phyloP scores from a whole-genome alignment of 2,113 vertebrate species.

The Clarias batrachus region DNA sequence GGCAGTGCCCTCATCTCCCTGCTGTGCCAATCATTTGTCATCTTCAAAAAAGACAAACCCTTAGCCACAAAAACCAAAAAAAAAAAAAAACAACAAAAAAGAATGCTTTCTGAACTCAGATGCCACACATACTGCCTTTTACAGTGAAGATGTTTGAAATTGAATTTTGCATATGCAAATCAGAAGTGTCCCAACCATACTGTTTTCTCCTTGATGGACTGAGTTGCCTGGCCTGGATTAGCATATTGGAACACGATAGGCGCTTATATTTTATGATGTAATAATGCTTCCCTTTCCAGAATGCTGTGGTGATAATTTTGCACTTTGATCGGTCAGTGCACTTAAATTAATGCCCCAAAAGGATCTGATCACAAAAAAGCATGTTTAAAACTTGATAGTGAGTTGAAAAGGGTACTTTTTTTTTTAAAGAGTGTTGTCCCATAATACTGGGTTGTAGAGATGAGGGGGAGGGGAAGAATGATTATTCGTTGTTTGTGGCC shows the following conservation, averaged over 20 bases:
- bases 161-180: background rate
- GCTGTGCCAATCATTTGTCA: constrained; percentile 32
- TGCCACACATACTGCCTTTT: constrained; percentile 25
- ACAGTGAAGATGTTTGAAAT: constrained; percentile 5
- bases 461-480: background rate
- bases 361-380: background rate
- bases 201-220: background rate
- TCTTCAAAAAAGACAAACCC: constrained; percentile 36
- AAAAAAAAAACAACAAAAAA: constrained; percentile 23
- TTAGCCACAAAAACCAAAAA: constrained; percentile 39
- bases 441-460: constrained; percentile 16
- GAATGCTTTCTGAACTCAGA: constrained; percentile 5
- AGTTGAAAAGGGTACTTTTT: background rate
- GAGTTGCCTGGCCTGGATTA: background rate
- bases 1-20: constrained; percentile 28
- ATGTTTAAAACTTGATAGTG: background rate
- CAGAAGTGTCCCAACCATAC: background rate
- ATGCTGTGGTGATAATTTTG: constrained; percentile 5
- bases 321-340: constrained; percentile 23
- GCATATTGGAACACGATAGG: background rate
- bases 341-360: background rate
- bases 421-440: constrained; percentile 6
- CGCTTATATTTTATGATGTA: constrained; percentile 3
- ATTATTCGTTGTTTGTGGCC: background rate
- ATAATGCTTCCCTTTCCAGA: background rate